Evolutionary conservation across 2,888 invertebrate species (phyloP).

Genomic region (Ochropacha duplaris): DNA sequence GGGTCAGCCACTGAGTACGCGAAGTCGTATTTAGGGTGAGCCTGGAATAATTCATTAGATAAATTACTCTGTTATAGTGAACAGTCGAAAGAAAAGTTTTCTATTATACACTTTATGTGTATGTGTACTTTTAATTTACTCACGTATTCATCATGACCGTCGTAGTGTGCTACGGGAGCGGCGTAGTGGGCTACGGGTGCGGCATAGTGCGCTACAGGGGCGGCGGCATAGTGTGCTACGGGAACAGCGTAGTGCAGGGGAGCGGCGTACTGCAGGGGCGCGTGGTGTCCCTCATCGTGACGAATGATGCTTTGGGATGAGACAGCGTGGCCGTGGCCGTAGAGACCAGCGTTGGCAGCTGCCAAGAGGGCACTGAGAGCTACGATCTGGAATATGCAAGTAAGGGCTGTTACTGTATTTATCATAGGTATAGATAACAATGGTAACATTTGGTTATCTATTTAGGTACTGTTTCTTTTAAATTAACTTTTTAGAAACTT

Average conservation of each 20-base stretch:
- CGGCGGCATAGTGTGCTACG: conserved; percentile 31
- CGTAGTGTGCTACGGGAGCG: conserved; percentile 32
- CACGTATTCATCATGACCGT: conserved; percentile 55
- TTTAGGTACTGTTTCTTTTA: too few species aligned
- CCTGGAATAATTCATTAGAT: conserved; percentile 30
- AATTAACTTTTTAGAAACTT: too few species aligned
- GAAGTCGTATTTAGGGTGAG: conserved; percentile 73
- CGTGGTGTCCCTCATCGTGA: conserved; percentile 54
- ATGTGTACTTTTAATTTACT: conserved; percentile 16
- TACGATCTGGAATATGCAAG: conserved; percentile 55
- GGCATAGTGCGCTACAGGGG: conserved; percentile 24
- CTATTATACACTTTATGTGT: too few species aligned
- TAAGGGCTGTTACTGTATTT: background rate
- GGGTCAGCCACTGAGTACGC: conserved; percentile 81
- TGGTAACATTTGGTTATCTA: background rate
- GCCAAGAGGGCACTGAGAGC: conserved; percentile 68
- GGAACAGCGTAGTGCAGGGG: conserved; percentile 51
- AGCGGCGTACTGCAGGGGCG: conserved; percentile 28
- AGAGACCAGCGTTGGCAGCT: conserved; percentile 72
- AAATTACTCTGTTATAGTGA: background rate
- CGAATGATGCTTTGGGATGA: conserved; percentile 68
- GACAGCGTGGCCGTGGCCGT: conserved; percentile 57
- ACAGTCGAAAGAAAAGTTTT: too few species aligned
- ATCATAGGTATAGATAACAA: too few species aligned
- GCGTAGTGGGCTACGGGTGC: conserved; percentile 44